A percentile compares a stretch with the other conserved stretches of the same genome.
Conservation (phyloP, 2,888 invertebrate species). For the Neuroscelio doddi region DNA sequence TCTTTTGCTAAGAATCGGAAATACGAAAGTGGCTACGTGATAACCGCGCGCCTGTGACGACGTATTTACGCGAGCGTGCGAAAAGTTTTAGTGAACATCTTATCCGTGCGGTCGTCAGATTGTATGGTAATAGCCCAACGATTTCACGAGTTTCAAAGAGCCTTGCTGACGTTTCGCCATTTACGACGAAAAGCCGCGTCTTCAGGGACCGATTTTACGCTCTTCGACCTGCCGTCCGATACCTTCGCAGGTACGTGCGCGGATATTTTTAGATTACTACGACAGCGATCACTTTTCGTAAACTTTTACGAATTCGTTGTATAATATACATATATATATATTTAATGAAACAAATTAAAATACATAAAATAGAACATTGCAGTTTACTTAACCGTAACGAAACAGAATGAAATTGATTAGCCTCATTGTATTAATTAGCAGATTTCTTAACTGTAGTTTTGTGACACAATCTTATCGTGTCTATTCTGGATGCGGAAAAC, state of each 20-base stretch:
- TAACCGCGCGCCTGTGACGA: too few relatives aligned
- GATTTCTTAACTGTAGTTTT: slow-evolving; percentile 12
- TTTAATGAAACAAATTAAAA: too few relatives aligned
- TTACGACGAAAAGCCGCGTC: too few relatives aligned
- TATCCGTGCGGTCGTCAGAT: background rate
- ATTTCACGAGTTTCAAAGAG: too few relatives aligned
- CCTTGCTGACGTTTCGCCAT: too few relatives aligned
- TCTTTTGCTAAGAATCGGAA: too few relatives aligned
- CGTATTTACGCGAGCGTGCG: background rate
- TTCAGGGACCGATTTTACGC: too few relatives aligned
- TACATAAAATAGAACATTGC: slow-evolving; percentile 5
- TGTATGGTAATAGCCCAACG: background rate
- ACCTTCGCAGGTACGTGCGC: slow-evolving; percentile 37
- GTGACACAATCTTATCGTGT: background rate
- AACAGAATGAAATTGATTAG: slow-evolving; percentile 21
- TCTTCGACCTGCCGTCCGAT: slow-evolving; percentile 24
- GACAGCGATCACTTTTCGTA: background rate
- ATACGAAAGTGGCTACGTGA: too few relatives aligned
- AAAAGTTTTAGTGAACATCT: background rate
- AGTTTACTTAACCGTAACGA: too few relatives aligned
- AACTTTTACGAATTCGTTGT: background rate
- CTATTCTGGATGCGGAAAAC: slow-evolving; percentile 14
- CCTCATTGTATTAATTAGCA: slow-evolving; percentile 29
- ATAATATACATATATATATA: background rate
- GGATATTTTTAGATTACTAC: slow-evolving; percentile 31